Evolutionary conservation across 2,113 vertebrate species (phyloP).

Genomic region (Notothenia coriiceps): DNA sequence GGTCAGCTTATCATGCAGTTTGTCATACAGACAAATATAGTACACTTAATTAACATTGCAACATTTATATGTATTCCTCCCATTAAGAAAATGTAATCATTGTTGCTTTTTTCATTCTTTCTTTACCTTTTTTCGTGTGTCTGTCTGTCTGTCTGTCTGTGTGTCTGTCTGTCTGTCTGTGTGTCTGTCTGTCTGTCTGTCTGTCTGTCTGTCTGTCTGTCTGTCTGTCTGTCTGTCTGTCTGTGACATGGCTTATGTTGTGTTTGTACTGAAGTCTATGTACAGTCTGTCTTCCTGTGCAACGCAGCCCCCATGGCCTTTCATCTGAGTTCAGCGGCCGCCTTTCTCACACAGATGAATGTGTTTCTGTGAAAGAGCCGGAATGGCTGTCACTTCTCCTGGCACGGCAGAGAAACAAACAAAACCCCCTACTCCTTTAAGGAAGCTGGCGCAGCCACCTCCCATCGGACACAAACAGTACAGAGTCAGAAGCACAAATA

Average conservation of each 20-base stretch:
- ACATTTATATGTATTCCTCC: not conserved
- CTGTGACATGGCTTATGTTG: constrained; percentile 66
- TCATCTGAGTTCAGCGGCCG: constrained; percentile 76
- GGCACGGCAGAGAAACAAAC: constrained; percentile 82
- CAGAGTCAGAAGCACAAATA: constrained; percentile 80
- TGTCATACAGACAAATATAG: too few species aligned
- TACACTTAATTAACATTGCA: not conserved
- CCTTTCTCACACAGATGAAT: constrained; percentile 84
- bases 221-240: constrained; percentile 25
- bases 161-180: constrained; percentile 6
- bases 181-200: constrained; percentile 23
- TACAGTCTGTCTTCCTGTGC: constrained; percentile 83
- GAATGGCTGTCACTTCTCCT: constrained; percentile 85
- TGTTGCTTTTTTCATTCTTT: not conserved
- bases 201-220: constrained; percentile 1
- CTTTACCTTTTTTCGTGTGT: not conserved
- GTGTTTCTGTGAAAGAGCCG: constrained; percentile 81
- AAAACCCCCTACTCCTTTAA: constrained; percentile 77
- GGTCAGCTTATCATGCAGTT: too few species aligned
- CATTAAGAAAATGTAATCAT: not conserved
- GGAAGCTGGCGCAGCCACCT: constrained; percentile 81
- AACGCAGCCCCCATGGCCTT: constrained; percentile 73
- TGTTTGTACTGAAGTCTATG: constrained; percentile 76
- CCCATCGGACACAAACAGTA: constrained; percentile 81
- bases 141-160: not conserved